A percentile compares a stretch with the other conserved stretches of the same genome.
These are phyloP conservation scores for Octomys mimax DNA, from an alignment of 2,797 vertebrate species.

Conservation along the genomic window DNA sequence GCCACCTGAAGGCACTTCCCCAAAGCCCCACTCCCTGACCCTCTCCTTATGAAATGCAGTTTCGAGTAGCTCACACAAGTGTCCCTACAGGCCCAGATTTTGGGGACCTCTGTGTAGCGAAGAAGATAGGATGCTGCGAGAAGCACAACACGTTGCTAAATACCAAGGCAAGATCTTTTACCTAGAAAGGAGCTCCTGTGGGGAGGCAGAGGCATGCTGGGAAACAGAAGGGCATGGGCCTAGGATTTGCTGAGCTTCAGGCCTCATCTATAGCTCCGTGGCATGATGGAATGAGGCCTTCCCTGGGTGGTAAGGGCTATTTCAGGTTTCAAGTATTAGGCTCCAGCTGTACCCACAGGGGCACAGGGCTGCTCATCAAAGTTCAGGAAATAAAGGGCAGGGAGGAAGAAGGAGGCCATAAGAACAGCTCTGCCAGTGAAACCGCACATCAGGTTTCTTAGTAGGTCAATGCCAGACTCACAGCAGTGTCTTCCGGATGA, in stretches of 20 bases:
- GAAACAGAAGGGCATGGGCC: background rate
- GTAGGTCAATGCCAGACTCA: background rate
- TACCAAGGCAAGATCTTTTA: background rate
- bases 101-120: background rate
- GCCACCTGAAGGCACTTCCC: background rate
- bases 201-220: background rate
- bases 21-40: background rate
- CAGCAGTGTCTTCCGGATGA: background rate
- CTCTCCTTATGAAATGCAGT: background rate
- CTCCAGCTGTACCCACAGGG: background rate
- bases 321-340: background rate
- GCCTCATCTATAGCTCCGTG: background rate
- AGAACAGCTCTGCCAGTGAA: background rate
- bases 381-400: background rate
- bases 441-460: background rate
- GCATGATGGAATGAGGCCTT: background rate
- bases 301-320: background rate
- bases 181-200: background rate
- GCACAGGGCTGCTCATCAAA: background rate
- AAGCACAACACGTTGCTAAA: background rate
- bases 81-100: background rate
- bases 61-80: background rate
- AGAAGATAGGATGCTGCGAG: background rate
- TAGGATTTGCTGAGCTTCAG: background rate
- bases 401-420: background rate